Base-by-base conservation (phyloP, 2,888 invertebrate genomes). In the Abrostola tripartita region DNA sequence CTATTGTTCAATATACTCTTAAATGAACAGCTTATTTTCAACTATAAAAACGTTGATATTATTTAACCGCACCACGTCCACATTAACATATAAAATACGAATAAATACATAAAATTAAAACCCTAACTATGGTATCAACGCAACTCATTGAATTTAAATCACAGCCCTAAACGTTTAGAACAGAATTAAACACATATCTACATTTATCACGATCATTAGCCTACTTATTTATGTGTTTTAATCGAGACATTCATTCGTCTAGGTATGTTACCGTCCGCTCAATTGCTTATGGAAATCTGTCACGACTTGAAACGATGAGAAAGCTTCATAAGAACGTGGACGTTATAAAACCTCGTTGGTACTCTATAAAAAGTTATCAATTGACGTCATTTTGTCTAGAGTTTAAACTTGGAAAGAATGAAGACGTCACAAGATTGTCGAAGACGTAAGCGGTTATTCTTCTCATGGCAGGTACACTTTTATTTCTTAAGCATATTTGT, bases 211-310 rank as follows among this genome's bases (percentile, higher is more conserved):
- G 44, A 63, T 72, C 72, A 78, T 78, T 78, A 78, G 57, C 70
- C 76, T 65, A 78, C 65, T 67, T 73, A 78, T 66, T 65, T 59
- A 68, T 65, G 57, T 51, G 51, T 52, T 58, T 71, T 60, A 65
- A 66, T 65, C 38, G 53, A 65, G 53, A 38, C 59, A 52, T 69
- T 63, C 64, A 51, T 66, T 62, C 63, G 41, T 68, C 50, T 52
- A 52, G 50, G 52, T 68, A 38, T 62, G 63, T 57, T 52, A 35
- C 53, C 59, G 57, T 69, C 44, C 63, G 53, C 65, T 65, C 24
- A 35, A 50, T 55, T 63, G 56, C 60, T 72, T 79, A 77, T 73
- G 66, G 72, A 79, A 77, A 79, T 77, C 69, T 71, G 69, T 79
- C 79, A 79, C 79, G 77, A 69, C 52, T 65, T 36, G 24, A 24